Evolutionary conservation across 1,140 invertebrate genomes (phyloP), one percentile per base, ranked within the genome.

Genomic region (Pollicipes pollicipes): DNA sequence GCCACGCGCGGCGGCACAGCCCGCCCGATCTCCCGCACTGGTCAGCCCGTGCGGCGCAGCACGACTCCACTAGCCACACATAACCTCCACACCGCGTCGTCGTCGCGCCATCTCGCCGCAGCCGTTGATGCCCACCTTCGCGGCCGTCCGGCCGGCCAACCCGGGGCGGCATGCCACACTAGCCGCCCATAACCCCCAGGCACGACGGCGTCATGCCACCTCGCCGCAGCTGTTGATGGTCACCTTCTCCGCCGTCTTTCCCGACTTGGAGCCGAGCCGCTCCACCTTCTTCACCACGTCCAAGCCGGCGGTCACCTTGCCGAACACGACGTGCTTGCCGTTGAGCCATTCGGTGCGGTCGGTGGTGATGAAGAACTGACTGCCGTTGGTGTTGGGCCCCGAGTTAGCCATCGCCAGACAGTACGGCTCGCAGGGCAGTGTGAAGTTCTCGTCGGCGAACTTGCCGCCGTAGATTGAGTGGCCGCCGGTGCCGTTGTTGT

Each of bases 331-430:
- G 81, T 98, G 94, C 32, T 84, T 89, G 21, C 87, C 88, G 80
- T 98, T 90, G 30, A 97, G 76, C 80, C 70, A 73, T 16, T 64
- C 68, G 4, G 69, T 73, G 26, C 88, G 85, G 0, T 86, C 88
- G 24, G 88, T 85, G 3, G 93, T 94, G 29, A 98, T 91, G 76
- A 96, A 95, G 81, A 98, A 98, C 80, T 98, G 95, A 13, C 91
- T 95, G 70, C 88, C 91, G 77, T 97, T 97, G 64, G 89, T 90
- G 78, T 97, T 85, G 3, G 87, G 87, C 26, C 93, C 93, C 75
- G 86, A 84, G 80, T 97, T 97, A 0, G 90, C 91, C 91, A 96
- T 95, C 73, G 91, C 93, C 1, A 97, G 79, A 6, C 89, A 83
- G 17, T 91, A 91, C 31, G 69, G 66, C 1, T 68, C 13, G 35